Base-by-base conservation (phyloP, 2,888 invertebrate genomes). In the Poecilobothrus nobilitatus region DNA sequence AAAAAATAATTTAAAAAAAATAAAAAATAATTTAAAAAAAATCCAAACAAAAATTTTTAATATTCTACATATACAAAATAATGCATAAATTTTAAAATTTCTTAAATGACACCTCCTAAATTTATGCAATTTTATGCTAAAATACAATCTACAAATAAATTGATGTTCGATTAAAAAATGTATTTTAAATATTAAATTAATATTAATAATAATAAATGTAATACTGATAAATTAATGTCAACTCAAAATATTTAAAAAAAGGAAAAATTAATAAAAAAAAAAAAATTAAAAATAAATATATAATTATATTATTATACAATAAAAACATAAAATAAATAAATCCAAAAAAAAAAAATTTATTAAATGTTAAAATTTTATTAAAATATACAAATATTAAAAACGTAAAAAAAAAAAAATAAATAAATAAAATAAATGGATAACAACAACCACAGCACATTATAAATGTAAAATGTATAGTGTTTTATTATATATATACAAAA, bases 391-490 rank as follows among this genome's bases (percentile, higher is more conserved):
- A 27, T 27, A 4, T 4, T 27, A 27, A 2, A 27, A 27, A 27
- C 27, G n/a, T n/a, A n/a, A n/a, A n/a, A 27, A 27, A 27, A 27
- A 27, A 27, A 27, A 4, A 27, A 27, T 27, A 27, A 27, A 27
- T 4, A 27, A 27, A 27, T 4, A 27, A 27, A 27, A 27, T 71
- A 65, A 65, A 68, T 72, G 71, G 71, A 70, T 68, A 68, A 68
- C 63, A 64, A 15, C 27, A 27, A n/a, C n/a, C 5, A 27, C 27
- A 27, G 27, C 27, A 27, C 27, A 27, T 27, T 27, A 27, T 44
- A 69, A 77, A 78, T 74, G 62, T 71, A 70, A 72, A 69, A 66
- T 69, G n/a, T 63, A 62, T 68, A 69, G 68, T 33, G 65, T 65
- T 18, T 37, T 37, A 67, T 70, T 66, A 66, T 70, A 63, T 68